Base-by-base conservation (phyloP, 2,797 vertebrate genomes). In the Vireo griseus region DNA sequence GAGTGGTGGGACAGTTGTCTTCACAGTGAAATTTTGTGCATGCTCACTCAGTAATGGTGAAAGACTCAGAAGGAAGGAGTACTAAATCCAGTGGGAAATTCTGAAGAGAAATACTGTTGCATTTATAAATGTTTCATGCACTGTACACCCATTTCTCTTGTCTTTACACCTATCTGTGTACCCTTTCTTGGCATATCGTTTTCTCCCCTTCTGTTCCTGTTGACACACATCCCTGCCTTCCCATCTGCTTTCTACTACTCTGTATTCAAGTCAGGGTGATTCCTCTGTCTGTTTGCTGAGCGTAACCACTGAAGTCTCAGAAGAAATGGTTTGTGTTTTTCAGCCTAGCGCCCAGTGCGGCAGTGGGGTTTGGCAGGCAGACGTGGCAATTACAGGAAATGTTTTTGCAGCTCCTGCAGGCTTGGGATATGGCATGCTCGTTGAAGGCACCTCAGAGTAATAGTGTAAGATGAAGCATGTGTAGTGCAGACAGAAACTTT, bases 151-250 rank as follows among this genome's bases (percentile, higher is more conserved):
- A 1, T 93, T 83, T 82, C 47, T 88, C 75, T 59, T 62, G 50
- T 62, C 47, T 80, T 88, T 51, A 44, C 62, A 73, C 73, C 62
- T 86, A 31, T 77, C 62, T 55, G 26, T 33, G 37, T 90, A 50
- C 72, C 35, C 33, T 69, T 44, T 86, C 42, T 62, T 90, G 69
- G 76, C 11, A 1, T 68, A 57, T 62, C 4, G 10, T 83, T 77
- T 65, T 78, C 58, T 83, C 35, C 82, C 44, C 47, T 89, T 87
- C 91, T 89, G 61, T 92, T 95, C 80, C 58, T 92, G 58, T 93
- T 94, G 80, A 76, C 63, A 71, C 67, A 63, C 86, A 76, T 92
- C 80, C 31, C 55, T 92, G 62, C 75, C 72, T 93, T 93, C 78
- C 73, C 66, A 63, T 88, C 91, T 97, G 85, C 62, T 90, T 88